Evolutionary conservation across 2,888 invertebrate species (phyloP).

Genomic region (Strigamia transsilvanica): DNA sequence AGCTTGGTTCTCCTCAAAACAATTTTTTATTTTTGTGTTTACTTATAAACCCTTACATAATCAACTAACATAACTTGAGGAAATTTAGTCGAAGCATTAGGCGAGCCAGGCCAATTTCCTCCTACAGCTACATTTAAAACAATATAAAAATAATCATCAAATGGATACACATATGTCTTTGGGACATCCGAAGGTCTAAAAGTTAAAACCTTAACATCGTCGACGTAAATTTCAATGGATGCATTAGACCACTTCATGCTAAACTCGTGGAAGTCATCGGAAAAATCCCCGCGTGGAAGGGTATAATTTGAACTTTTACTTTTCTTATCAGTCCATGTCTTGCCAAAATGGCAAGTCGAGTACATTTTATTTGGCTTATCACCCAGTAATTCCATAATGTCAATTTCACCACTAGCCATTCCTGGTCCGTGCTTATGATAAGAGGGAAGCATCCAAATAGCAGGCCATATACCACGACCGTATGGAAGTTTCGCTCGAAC

Average conservation of each 20-base stretch:
- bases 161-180: background rate
- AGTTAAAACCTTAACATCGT: background rate
- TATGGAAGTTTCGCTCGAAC: conserved; percentile 12
- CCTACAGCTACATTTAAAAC: conserved; percentile 38
- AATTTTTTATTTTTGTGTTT: background rate
- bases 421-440: conserved; percentile 6
- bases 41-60: conserved; percentile 26
- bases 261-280: conserved; percentile 11
- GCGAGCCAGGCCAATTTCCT: conserved; percentile 23
- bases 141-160: conserved; percentile 23
- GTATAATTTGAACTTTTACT: background rate
- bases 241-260: background rate
- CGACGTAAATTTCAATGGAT: background rate
- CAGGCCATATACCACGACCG: conserved; percentile 26
- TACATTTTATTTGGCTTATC: background rate
- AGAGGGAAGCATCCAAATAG: conserved; percentile 18
- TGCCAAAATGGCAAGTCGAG: background rate
- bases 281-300: background rate
- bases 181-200: background rate
- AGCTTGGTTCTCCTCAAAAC: too few relatives aligned
- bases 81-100: background rate
- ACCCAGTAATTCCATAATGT: conserved; percentile 28
- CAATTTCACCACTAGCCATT: conserved; percentile 22
- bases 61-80: conserved; percentile 9
- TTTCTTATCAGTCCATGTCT: background rate